Conservation (phyloP, 2,888 invertebrate genomes). For the Nomada ferruginata region DNA sequence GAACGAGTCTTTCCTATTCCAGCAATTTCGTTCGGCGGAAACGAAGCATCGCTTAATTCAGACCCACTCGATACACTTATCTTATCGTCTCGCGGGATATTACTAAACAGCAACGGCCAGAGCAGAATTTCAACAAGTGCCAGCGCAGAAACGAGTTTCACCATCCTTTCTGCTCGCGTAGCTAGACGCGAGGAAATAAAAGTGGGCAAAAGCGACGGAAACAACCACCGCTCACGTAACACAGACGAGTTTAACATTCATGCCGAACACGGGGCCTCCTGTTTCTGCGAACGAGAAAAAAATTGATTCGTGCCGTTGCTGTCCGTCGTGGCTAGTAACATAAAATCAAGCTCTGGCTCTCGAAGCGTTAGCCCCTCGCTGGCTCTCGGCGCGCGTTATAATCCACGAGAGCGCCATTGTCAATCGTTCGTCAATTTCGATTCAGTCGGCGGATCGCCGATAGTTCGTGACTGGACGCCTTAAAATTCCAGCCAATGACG, state of each 20-base stretch:
- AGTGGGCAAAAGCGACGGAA: not conserved
- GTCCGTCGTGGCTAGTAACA: slow-evolving; percentile 23
- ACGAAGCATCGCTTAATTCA: not conserved
- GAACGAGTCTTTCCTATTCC: too few relatives aligned
- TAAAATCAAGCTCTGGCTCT: slow-evolving; percentile 32
- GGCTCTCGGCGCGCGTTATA: slow-evolving; percentile 29
- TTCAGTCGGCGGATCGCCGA: slow-evolving; percentile 68
- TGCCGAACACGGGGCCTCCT: slow-evolving; percentile 6
- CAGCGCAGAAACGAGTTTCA: too few relatives aligned
- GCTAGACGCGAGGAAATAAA: not conserved
- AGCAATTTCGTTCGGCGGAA: not conserved
- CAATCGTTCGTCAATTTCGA: slow-evolving; percentile 67
- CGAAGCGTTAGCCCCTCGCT: not conserved
- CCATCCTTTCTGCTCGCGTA: not conserved
- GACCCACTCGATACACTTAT: not conserved
- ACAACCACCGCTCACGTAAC: slow-evolving; percentile 27
- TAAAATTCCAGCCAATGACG: slow-evolving; percentile 44
- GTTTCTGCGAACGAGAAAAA: slow-evolving; percentile 33
- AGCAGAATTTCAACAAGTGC: too few relatives aligned
- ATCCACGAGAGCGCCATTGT: slow-evolving; percentile 49
- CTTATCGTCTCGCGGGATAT: not conserved
- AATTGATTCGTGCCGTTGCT: slow-evolving; percentile 33
- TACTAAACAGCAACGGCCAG: not conserved
- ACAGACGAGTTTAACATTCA: slow-evolving; percentile 30
- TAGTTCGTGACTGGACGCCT: slow-evolving; percentile 69